These are phyloP conservation scores for Synanthedon myopaeformis DNA, from an alignment of 2,888 invertebrate genomes.

Conservation along the genomic window DNA sequence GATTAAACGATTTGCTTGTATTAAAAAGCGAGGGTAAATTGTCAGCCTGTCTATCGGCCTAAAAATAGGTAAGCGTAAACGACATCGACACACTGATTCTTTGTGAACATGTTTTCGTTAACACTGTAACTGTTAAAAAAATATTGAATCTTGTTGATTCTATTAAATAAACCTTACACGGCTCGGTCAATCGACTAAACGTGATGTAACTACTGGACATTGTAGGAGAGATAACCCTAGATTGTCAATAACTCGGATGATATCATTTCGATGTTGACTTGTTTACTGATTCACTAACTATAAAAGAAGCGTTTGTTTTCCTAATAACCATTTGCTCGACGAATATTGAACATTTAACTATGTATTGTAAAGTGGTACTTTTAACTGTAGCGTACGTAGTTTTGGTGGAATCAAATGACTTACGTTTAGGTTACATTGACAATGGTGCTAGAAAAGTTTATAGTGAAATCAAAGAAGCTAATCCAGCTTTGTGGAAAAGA, in stretches of 20 bases:
- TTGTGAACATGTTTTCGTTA: too few relatives aligned
- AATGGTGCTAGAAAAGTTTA: constrained; percentile 31
- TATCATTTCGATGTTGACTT: constrained; percentile 8
- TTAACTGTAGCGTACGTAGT: background rate
- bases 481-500: constrained; percentile 48
- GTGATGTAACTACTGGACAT: constrained; percentile 1
- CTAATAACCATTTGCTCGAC: background rate
- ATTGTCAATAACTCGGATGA: constrained; percentile 4
- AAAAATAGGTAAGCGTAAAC: too few relatives aligned
- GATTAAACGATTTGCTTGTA: too few relatives aligned
- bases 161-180: too few relatives aligned
- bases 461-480: constrained; percentile 39
- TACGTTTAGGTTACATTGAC: constrained; percentile 26
- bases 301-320: constrained; percentile 3
- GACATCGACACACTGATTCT: too few relatives aligned
- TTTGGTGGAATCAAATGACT: constrained; percentile 20
- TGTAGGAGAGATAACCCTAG: constrained; percentile 1
- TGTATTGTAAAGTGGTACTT: background rate
- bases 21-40: too few relatives aligned
- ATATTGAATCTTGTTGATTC: too few relatives aligned
- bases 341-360: constrained; percentile 2
- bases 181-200: background rate
- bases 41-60: too few relatives aligned
- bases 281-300: constrained; percentile 5
- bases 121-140: too few relatives aligned